Evolutionary conservation across 2,113 vertebrate genomes (phyloP).

Genomic region (Tyto alba): DNA sequence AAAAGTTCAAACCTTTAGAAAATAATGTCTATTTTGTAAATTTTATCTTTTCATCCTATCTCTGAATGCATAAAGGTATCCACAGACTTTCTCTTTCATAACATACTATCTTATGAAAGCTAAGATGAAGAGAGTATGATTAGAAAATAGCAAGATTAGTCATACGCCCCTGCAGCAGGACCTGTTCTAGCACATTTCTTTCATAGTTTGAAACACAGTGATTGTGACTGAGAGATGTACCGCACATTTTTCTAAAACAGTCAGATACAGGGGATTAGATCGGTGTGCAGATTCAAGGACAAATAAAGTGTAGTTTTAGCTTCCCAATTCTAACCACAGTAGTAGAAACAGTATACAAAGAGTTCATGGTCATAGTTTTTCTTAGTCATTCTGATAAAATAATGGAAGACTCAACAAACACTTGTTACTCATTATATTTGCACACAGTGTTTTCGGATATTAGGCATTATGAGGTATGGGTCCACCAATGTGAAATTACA

Average conservation of each 20-base stretch:
- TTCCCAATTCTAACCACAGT: background rate
- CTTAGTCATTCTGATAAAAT: background rate
- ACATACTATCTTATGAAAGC: background rate
- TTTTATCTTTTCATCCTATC: background rate
- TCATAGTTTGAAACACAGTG: background rate
- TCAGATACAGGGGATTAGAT: background rate
- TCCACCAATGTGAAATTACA: background rate
- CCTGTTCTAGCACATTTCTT: constrained; percentile 54
- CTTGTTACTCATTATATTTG: background rate
- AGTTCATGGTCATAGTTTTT: background rate
- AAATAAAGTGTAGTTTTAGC: background rate
- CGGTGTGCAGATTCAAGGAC: background rate
- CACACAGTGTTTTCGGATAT: background rate
- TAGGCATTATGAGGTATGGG: background rate
- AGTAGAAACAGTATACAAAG: background rate
- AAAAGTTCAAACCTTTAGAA: background rate
- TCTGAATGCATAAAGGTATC: background rate
- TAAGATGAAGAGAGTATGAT: background rate
- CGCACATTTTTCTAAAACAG: background rate
- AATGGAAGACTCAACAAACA: background rate
- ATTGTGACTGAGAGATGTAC: background rate
- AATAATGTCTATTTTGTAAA: background rate
- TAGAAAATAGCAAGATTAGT: constrained; percentile 23
- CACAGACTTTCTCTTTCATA: background rate
- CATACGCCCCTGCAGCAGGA: constrained; percentile 18